These are phyloP conservation scores for Cantharis rufa DNA, from an alignment of 2,888 invertebrate genomes.

Conservation along the genomic window DNA sequence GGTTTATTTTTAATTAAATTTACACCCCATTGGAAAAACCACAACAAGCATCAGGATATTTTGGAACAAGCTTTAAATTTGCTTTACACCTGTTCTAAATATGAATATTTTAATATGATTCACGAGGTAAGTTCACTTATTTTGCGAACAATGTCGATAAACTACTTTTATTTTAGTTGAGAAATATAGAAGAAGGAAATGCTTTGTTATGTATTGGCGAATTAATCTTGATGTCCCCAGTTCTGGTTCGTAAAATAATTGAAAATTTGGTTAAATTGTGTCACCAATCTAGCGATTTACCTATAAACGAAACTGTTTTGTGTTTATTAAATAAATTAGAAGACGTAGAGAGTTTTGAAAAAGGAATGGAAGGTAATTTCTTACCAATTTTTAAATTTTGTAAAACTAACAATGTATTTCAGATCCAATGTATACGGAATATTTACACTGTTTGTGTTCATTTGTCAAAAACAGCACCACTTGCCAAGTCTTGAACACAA, in stretches of 20 bases:
- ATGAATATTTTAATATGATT: constrained; percentile 43
- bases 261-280: constrained; percentile 47
- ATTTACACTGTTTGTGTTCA: constrained; percentile 48
- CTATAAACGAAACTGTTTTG: constrained; percentile 46
- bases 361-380: constrained; percentile 14
- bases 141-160: background rate
- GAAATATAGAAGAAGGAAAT: constrained; percentile 47
- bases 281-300: constrained; percentile 48
- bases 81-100: constrained; percentile 47
- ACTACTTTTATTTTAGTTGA: constrained; percentile 38
- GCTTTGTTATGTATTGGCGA: constrained; percentile 45
- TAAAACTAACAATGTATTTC: background rate
- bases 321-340: constrained; percentile 42
- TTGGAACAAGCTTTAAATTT: constrained; percentile 47
- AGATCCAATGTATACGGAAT: constrained; percentile 35
- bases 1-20: constrained; percentile 49
- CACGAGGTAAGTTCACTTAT: constrained; percentile 36
- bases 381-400: background rate
- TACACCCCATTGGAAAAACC: constrained; percentile 43
- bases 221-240: constrained; percentile 45
- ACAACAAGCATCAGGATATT: constrained; percentile 42
- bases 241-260: constrained; percentile 48
- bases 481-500: constrained; percentile 38
- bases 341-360: background rate
- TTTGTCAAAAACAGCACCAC: constrained; percentile 46